Percentiles rank a stretch among this genome's conserved stretches.
Evolutionary conservation across 2,113 vertebrate species (phyloP).

Genomic region (Corapipo altera): DNA sequence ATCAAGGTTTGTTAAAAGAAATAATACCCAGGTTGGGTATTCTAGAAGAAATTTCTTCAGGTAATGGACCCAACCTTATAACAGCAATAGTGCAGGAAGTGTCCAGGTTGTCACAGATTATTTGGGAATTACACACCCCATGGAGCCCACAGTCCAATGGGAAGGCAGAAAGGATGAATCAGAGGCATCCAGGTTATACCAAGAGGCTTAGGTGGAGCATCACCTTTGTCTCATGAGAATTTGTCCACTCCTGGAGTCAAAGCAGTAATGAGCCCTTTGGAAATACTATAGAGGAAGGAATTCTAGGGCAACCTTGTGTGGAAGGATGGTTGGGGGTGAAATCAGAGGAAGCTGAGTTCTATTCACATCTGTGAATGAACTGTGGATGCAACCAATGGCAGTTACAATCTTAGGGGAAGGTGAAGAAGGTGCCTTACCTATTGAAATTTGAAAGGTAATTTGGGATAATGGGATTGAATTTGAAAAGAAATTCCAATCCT

Average conservation of each 20-base stretch:
- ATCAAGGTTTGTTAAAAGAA: not conserved
- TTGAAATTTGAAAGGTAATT: not conserved
- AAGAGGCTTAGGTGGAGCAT: not conserved
- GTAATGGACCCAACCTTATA: not conserved
- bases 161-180: not conserved
- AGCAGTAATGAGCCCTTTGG: not conserved
- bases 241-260: fast-evolving
- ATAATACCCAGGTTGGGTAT: not conserved
- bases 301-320: fast-evolving
- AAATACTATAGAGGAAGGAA: fast-evolving
- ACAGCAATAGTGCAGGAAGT: not conserved
- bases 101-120: not conserved
- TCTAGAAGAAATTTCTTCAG: not conserved
- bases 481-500: not conserved
- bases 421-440: not conserved
- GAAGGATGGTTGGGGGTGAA: not conserved
- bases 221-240: not conserved
- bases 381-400: not conserved
- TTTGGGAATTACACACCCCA: not conserved
- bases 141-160: fast-evolving
- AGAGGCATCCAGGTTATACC: not conserved
- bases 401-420: not conserved
- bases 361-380: not conserved
- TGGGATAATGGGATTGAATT: not conserved
- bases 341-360: not conserved